A percentile compares a stretch with the other conserved stretches of the same genome.
Conservation (phyloP, 2,888 invertebrate genomes). For the Onthophagus sagittarius region DNA sequence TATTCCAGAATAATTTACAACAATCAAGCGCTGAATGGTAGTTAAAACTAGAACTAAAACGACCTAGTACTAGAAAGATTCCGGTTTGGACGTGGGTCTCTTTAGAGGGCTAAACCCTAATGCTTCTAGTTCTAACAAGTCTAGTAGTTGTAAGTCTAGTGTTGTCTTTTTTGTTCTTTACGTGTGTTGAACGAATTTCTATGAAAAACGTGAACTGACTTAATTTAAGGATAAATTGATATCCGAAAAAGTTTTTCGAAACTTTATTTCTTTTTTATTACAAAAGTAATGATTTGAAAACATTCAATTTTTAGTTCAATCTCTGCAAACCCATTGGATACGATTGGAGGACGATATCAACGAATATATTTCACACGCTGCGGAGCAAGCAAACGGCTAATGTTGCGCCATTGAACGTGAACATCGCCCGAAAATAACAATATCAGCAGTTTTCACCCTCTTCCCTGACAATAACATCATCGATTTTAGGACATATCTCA, state of each 20-base stretch:
- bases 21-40: no score
- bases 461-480: not conserved
- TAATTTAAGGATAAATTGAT: no score
- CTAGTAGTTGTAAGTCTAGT: no score
- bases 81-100: no score
- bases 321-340: not conserved
- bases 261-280: not conserved
- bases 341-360: not conserved
- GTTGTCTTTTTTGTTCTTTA: no score
- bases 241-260: no score
- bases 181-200: not conserved
- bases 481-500: not conserved
- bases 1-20: no score
- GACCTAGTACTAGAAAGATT: no score
- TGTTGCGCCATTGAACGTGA: constrained; percentile 4
- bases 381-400: constrained; percentile 8
- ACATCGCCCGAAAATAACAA: not conserved
- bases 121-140: no score
- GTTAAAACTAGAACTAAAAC: no score
- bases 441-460: not conserved
- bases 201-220: not conserved
- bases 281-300: not conserved
- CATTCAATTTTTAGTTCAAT: not conserved
- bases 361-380: constrained; percentile 3
- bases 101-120: no score